phyloP scores from a whole-genome alignment of 2,888 invertebrate genomes.

The Epinotia ramella region DNA sequence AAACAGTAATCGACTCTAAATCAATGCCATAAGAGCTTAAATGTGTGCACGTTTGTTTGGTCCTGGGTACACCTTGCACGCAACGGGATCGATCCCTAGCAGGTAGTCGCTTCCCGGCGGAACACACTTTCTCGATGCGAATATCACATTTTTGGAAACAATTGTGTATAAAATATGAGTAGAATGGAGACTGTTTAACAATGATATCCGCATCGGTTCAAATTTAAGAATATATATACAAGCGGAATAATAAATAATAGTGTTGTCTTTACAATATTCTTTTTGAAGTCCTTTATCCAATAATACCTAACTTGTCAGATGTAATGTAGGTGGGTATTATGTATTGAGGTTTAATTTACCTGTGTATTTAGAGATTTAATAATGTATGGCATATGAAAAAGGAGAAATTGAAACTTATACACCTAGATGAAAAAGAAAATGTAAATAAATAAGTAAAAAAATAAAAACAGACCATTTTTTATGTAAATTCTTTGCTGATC shows the following conservation, averaged over 20 bases:
- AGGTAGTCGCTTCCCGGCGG: slow-evolving; percentile 79
- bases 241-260: neutral
- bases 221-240: slow-evolving; percentile 4
- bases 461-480: no score
- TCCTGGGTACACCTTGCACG: slow-evolving; percentile 74
- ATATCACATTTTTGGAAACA: slow-evolving; percentile 62
- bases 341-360: no score
- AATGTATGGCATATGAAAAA: no score
- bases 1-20: neutral
- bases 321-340: neutral
- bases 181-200: slow-evolving; percentile 18
- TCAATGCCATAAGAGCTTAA: neutral
- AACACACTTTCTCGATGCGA: slow-evolving; percentile 74
- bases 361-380: no score
- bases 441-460: no score
- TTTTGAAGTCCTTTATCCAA: neutral
- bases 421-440: no score
- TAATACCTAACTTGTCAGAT: neutral
- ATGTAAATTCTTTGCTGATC: no score
- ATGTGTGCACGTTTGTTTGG: neutral
- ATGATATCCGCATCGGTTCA: slow-evolving; percentile 29
- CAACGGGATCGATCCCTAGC: slow-evolving; percentile 79
- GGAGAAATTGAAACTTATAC: no score
- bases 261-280: slow-evolving; percentile 3
- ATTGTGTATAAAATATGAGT: slow-evolving; percentile 26